phyloP scores from a whole-genome alignment of 2,888 invertebrate species.

The Anarsia innoxiella region DNA sequence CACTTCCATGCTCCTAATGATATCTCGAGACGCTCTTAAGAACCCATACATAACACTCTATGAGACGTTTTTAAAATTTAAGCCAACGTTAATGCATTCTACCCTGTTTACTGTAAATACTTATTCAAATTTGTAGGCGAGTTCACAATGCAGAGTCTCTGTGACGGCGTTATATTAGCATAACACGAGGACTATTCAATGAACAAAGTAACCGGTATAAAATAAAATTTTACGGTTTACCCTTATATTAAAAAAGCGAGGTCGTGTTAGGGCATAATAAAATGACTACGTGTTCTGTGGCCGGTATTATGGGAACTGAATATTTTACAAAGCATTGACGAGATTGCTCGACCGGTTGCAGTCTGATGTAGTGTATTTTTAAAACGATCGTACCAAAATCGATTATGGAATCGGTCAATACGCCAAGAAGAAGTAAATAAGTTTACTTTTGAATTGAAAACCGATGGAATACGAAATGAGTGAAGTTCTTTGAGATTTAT shows the following conservation, averaged over 20 bases:
- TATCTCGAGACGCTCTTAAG: constrained; percentile 69
- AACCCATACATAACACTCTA: constrained; percentile 71
- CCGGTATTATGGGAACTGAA: constrained; percentile 43
- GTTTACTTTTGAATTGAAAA: too few relatives aligned
- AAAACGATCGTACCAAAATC: neutral
- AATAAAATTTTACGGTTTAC: constrained; percentile 67
- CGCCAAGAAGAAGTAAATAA: too few relatives aligned
- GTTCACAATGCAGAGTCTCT: constrained; percentile 53
- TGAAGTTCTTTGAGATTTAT: too few relatives aligned
- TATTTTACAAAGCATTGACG: constrained; percentile 37
- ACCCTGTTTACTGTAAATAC: constrained; percentile 67
- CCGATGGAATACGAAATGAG: too few relatives aligned
- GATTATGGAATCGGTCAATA: neutral
- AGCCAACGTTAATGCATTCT: constrained; percentile 68
- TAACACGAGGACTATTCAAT: constrained; percentile 64
- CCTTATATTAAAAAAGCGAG: constrained; percentile 62
- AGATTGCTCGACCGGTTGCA: constrained; percentile 21
- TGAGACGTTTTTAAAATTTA: constrained; percentile 74
- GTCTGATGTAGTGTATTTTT: neutral
- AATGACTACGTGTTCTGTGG: constrained; percentile 46
- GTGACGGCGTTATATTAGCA: constrained; percentile 58
- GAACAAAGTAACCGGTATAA: constrained; percentile 63
- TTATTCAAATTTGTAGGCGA: constrained; percentile 71
- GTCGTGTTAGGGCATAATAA: constrained; percentile 55
- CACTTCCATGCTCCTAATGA: constrained; percentile 63